Evolutionary conservation across 2,888 invertebrate species (phyloP), one percentile per base, ranked within the genome.

Genomic region (Drosophila neutralis): DNA sequence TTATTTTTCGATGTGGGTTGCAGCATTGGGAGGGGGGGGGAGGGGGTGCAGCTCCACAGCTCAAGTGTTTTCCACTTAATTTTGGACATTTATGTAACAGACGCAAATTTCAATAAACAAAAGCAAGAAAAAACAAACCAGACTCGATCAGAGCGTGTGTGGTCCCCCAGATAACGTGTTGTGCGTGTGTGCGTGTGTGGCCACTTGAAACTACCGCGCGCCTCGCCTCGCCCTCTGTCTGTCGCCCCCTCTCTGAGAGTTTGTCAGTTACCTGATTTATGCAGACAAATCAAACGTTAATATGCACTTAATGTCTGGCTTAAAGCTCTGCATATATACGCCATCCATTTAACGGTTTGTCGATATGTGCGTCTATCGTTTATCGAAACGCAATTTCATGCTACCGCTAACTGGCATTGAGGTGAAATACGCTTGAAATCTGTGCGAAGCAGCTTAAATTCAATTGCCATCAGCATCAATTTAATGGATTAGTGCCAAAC

Each of bases 381-480:
- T 80, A 79, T 80, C 80, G 77, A 68, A 77, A 75, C 72, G 78
- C 73, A 75, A 80, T 80, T 80, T 80, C 66, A 74, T 69, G 80
- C 80, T 77, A 54, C 67, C 67, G 54, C 66, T 63, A 57, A 67
- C 80, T 62, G 73, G 33, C 58, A 79, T 42, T 79, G 79, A 78
- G 80, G 79, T 79, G 62, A 70, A 76, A 76, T 70, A 69, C 73
- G 69, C 65, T 71, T 74, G 70, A 82, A 76, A 84, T 85, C 77
- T 80, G 62, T 67, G 69, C 73, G 65, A 72, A 87, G 83, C 77
- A 80, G 87, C 88, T 90, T 83, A 88, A 89, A 88, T 88, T 89
- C 88, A 86, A 89, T 87, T 82, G 83, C 87, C 81, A 86, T 76
- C 80, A 77, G 83, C 89, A 84, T 89, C 90, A 90, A 89, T 89